Evolutionary conservation across 2,797 vertebrate genomes (phyloP), one percentile per base, ranked within the genome.

Genomic region (Pangasius djambal): DNA sequence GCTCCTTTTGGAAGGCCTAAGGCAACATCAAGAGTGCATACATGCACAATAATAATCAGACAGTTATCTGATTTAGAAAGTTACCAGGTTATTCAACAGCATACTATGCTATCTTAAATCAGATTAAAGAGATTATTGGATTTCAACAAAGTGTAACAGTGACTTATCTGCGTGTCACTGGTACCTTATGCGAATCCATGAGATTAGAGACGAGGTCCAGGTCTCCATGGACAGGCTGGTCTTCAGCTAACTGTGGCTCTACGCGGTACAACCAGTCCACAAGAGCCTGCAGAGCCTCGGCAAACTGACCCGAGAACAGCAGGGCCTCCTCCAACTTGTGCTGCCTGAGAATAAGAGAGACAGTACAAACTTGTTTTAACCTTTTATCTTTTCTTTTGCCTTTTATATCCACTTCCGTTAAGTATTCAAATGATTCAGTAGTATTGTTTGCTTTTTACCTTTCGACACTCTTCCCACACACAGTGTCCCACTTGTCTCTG

Each of bases 221-320:
- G 92, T 99, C 99, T 74, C 99, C 99, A 0, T 99, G 98, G 63
- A 99, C 98, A 0, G 98, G 98, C 91, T 97, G 98, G 90, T 99
- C 99, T 92, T 99, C 98, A 1, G 97, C 97, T 50, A 99, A 91
- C 95, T 99, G 98, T 4, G 99, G 99, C 86, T 99, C 99, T 5
- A 99, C 97, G 85, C 99, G 97, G 94, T 99, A 99, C 18, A 99
- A 93, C 99, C 99, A 99, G 94, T 99, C 99, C 69, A 99, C 98
- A 92, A 99, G 92, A 0, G 97, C 99, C 94, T 99, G 99, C 61
- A 99, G 95, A 0, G 99, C 99, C 31, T 99, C 99, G 44, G 99
- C 97, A 94, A 99, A 99, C 95, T 99, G 99, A 8, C 99, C 99
- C 0, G 99, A 99, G 96, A 99, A 99, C 91, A 99, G 95, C 70